Evolutionary conservation across 1,140 invertebrate genomes (phyloP), one percentile per base, ranked within the genome.

Genomic region (Pachyrhynchus sulphureomaculatus): DNA sequence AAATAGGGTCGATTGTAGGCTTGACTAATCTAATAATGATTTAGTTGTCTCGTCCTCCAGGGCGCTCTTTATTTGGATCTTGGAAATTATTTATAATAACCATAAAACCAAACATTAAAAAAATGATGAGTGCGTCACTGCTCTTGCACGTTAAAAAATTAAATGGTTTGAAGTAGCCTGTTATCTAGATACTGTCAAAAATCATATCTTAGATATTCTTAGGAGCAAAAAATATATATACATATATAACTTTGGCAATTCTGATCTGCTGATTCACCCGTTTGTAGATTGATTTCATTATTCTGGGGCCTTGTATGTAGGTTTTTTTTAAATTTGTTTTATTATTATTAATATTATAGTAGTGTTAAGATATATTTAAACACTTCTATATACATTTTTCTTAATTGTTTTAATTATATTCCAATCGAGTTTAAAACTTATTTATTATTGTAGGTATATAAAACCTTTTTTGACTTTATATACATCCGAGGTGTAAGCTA

Each of bases 261-360:
- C 72, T 76, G 74, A 76, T 68, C 73, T 75, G 74, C 73, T 73
- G 71, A 69, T 68, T 68, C 60, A 67, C 48, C 59, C 65, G 13
- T 68, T 65, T 68, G 72, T 72, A 67, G 61, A 74, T 76, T 74
- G 72, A 76, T 75, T 75, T 75, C 74, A 75, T 66, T 69, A 74
- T 76, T 76, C 71, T 67, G 62, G 53, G 61, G 67, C 60, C 49
- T 66, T 64, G 39, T 55, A 23, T 37, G 54, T 44, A 64, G 23
- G 51, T 52, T 10, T 66, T 18, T 57, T 20, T 61, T n/a, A n/a
- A n/a, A n/a, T n/a, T n/a, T n/a, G n/a, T 13, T 39, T 63, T 42
- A 42, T 26, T 55, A 42, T 13, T 54, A 34, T 17, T 33, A 32
- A 4, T 34, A 42, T 17, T 36, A 49, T 32, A 32, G 29, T 13